Evolutionary conservation across 2,797 vertebrate species (phyloP), one percentile per base, ranked within the genome.

Genomic region (Borostomias antarcticus): DNA sequence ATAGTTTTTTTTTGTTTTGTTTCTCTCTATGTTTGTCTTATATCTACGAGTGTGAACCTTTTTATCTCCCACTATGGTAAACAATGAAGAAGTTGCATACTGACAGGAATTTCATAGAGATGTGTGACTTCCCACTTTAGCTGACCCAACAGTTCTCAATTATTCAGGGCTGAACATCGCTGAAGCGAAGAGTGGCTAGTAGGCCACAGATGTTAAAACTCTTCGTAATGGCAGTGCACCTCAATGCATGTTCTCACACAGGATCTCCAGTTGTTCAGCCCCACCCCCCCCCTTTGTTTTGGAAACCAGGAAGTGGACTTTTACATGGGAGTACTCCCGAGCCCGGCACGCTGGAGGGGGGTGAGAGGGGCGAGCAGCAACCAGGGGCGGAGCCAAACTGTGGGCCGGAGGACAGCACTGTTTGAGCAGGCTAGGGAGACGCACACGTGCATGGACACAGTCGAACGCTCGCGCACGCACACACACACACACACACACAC

Each of bases 311-410:
- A 57, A 73, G 45, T 75, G 79, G 81, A 80, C 82, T 77, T 89
- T 84, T 75, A 79, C 68, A 61, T 73, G 35, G 79, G 80, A 83
- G 76, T 65, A 76, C 70, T 66, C 85, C 83, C 83, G 84, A 86
- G 80, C 81, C 83, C 87, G 59, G 75, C 81, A 79, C 76, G 47
- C 40, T 69, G 78, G 84, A 85, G 86, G 85, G 56, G 58, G 78
- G 79, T 71, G 80, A 83, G 85, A 89, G 88, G 90, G 84, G 30
- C 64, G 83, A 94, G 92, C 92, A 94, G 92, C 92, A 90, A 93
- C 91, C 91, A 72, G 83, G 88, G 87, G 84, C 86, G 88, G 91
- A 91, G 84, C 68, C 40, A 69, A 90, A 91, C 79, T 80, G 48
- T 77, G 68, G 64, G 81, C 78, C 32, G 75, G 79, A 84, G 82